Evolutionary conservation across 2,113 vertebrate species (phyloP).

Genomic region (Galbula dea): DNA sequence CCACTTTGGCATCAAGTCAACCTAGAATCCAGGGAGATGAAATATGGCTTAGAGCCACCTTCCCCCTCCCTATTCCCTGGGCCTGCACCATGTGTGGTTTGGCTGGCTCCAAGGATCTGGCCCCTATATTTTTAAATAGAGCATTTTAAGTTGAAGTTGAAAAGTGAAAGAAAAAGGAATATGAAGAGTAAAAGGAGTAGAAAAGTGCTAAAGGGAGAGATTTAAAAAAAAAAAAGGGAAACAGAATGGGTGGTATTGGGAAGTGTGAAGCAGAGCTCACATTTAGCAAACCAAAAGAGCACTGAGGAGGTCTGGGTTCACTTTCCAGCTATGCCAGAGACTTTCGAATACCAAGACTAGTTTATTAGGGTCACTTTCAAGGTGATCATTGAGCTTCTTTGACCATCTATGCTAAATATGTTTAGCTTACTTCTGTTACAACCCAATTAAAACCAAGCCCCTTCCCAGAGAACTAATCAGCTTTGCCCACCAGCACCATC

Average conservation of each 20-base stretch:
- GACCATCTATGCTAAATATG: not conserved
- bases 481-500: not conserved
- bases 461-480: not conserved
- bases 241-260: not conserved
- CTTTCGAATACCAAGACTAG: not conserved
- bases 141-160: conserved; percentile 19
- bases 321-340: not conserved
- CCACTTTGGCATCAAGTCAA: conserved; percentile 66
- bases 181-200: conserved; percentile 22
- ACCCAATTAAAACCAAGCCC: too few species aligned
- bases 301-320: not conserved
- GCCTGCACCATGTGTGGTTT: conserved; percentile 61
- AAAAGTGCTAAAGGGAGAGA: conserved; percentile 9
- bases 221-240: not conserved
- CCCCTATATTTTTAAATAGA: conserved; percentile 39
- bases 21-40: conserved; percentile 59
- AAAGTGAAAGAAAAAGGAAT: conserved; percentile 13
- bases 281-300: conserved; percentile 1
- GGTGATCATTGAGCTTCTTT: not conserved
- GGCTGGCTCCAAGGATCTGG: conserved; percentile 45
- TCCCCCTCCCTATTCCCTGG: conserved; percentile 14
- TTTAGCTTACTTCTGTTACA: not conserved
- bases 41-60: conserved; percentile 58
- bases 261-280: not conserved
- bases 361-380: not conserved